phyloP scores from a whole-genome alignment of 1,140 invertebrate species.

The Zaprionus inermis region DNA sequence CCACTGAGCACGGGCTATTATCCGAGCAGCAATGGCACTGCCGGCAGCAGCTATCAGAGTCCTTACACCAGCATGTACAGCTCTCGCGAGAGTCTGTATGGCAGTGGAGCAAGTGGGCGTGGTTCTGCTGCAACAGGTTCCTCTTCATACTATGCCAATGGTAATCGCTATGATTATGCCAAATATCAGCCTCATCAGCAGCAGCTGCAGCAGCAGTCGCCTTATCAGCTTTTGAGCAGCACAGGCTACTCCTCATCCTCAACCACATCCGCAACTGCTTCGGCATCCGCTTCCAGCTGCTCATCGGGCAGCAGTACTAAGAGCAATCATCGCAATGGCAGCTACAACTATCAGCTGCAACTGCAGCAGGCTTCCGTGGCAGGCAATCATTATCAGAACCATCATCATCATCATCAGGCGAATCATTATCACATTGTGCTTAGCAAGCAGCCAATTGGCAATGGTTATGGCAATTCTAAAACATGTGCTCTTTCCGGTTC shows the following conservation, averaged over 20 bases:
- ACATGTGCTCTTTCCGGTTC: conserved; percentile 55
- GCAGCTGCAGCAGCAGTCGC: conserved; percentile 27
- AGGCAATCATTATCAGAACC: conserved; percentile 47
- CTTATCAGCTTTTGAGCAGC: conserved; percentile 5
- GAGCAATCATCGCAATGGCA: conserved; percentile 48
- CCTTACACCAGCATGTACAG: conserved; percentile 79
- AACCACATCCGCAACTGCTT: conserved; percentile 8
- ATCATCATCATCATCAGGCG: conserved; percentile 17
- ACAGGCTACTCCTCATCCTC: conserved; percentile 2
- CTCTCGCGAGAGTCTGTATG: conserved; percentile 79
- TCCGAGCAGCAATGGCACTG: conserved; percentile 54
- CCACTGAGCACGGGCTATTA: conserved; percentile 77
- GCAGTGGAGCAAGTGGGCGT: conserved; percentile 36
- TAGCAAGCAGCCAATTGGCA: conserved; percentile 50
- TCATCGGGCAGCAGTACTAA: conserved; percentile 38
- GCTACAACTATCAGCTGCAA: conserved; percentile 59
- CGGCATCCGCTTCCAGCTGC: conserved; percentile 56
- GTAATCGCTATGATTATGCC: conserved; percentile 75
- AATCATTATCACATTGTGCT: conserved; percentile 63
- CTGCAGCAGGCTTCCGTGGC: conserved; percentile 34
- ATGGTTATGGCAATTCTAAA: conserved; percentile 64
- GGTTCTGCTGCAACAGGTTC: conserved; percentile 2
- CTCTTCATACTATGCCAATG: conserved; percentile 59
- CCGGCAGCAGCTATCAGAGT: conserved; percentile 68
- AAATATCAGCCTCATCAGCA: conserved; percentile 59